Base-by-base conservation (phyloP, 2,797 vertebrate species). In the Sebastes ruberrimus region DNA sequence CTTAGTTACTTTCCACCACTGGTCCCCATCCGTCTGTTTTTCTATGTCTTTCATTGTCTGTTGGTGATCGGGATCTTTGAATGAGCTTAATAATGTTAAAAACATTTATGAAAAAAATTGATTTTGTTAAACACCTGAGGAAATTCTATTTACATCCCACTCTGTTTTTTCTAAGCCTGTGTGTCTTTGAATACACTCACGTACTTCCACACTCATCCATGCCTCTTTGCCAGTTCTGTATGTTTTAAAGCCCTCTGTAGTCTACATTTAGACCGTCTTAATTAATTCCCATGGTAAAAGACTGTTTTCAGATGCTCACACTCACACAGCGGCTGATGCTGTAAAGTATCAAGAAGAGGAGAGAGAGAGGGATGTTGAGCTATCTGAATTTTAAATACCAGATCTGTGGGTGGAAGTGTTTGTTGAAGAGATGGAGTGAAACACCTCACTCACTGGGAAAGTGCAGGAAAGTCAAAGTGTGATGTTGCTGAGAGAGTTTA, bases 261-360 rank as follows among this genome's bases (percentile, higher is more conserved):
- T 66, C 65, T 64, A 38, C 25, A 63, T 82, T 76, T 77, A 65
- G 53, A 66, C 53, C 0, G 3, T 71, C 46, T 74, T 92, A 93
- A 93, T 93, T 88, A 88, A 92, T 77, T 90, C 89, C 90, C 88
- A 69, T 78, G 86, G 85, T 78, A 74, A 78, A 77, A 70, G 61
- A 81, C 82, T 85, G 76, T 84, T 83, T 84, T 82, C 28, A 63
- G 55, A 63, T 14, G 28, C 62, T 73, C 42, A 35, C n/a, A 18
- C 52, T 74, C 66, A 61, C 27, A 69, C 16, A 30, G 38, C n/a
- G 23, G 63, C 42, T 69, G 35, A 38, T 38, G 33, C 70, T 49
- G 67, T 28, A 20, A 59, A 61, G 28, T 32, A 69, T 33, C 13
- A 35, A 33, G 33, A 28, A 22, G 16, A 1, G 13, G 22, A 66